Conservation (phyloP, 2,888 invertebrate genomes). For the Oegoconia quadripuncta region DNA sequence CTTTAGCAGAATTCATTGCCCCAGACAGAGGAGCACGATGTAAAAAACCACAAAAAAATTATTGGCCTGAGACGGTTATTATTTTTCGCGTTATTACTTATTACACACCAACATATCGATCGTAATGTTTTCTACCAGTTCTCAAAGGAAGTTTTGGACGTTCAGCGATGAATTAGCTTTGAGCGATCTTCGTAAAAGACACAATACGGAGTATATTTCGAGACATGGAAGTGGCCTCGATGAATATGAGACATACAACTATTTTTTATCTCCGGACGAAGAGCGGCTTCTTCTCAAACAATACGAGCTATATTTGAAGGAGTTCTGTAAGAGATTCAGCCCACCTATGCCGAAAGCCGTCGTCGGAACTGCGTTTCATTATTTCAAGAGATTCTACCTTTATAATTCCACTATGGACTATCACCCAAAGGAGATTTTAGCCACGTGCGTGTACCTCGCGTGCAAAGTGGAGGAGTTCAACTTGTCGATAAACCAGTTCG, state of each 20-base stretch:
- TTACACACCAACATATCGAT: background rate
- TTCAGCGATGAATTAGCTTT: conserved; percentile 91
- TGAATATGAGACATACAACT: conserved; percentile 78
- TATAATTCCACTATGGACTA: conserved; percentile 98
- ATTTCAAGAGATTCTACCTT: conserved; percentile 97
- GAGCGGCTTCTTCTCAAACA: conserved; percentile 89
- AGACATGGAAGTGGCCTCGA: conserved; percentile 82
- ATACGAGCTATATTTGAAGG: conserved; percentile 92
- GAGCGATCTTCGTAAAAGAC: conserved; percentile 84
- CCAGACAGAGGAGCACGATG: too few species aligned
- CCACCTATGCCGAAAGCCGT: conserved; percentile 97
- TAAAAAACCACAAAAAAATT: too few species aligned
- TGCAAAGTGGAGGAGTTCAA: conserved; percentile 99
- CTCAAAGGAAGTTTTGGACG: conserved; percentile 95
- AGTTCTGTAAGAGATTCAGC: conserved; percentile 94
- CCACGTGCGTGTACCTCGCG: conserved; percentile 95
- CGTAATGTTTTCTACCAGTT: conserved; percentile 93
- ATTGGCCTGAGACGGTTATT: too few species aligned
- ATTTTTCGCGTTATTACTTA: too few species aligned
- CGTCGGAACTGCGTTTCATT: conserved; percentile 95
- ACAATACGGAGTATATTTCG: conserved; percentile 87
- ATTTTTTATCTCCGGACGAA: conserved; percentile 90
- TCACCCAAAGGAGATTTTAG: conserved; percentile 97
- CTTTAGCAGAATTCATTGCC: too few species aligned
- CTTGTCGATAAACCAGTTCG: conserved; percentile 97